Conservation (phyloP, 2,888 invertebrate genomes). For the Agriopis aurantiaria region DNA sequence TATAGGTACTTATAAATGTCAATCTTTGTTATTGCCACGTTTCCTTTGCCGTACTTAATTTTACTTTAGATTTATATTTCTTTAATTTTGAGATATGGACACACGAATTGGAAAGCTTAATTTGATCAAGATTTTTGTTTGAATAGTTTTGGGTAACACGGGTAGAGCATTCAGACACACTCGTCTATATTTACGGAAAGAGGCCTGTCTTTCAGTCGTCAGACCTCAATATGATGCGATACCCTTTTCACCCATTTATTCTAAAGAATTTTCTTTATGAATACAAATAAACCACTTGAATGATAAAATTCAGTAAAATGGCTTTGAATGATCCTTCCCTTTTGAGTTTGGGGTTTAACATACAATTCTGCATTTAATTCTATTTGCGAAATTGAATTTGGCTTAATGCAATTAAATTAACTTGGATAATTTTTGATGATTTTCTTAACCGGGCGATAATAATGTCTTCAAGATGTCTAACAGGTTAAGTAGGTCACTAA, state of each 20-base stretch:
- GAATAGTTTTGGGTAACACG: background rate
- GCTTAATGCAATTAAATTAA: conserved; percentile 8
- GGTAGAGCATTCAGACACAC: conserved; percentile 16
- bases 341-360: conserved; percentile 50
- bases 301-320: conserved; percentile 70
- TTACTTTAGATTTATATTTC: no score
- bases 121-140: background rate
- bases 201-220: conserved; percentile 62
- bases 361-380: conserved; percentile 14
- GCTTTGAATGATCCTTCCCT: conserved; percentile 63
- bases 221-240: conserved; percentile 65
- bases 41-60: no score
- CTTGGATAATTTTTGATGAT: conserved; percentile 2
- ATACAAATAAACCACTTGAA: conserved; percentile 72
- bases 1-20: no score
- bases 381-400: background rate
- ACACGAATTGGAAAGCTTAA: background rate
- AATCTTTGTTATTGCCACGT: no score
- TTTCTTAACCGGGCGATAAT: conserved; percentile 4
- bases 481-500: conserved; percentile 9
- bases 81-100: background rate
- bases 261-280: conserved; percentile 72
- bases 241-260: conserved; percentile 73
- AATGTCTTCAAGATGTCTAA: conserved; percentile 11
- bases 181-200: conserved; percentile 35